Percentiles rank a stretch among this genome's conserved stretches.
Evolutionary conservation across 2,888 invertebrate species (phyloP).

Genomic region (Quadroppia sp.): DNA sequence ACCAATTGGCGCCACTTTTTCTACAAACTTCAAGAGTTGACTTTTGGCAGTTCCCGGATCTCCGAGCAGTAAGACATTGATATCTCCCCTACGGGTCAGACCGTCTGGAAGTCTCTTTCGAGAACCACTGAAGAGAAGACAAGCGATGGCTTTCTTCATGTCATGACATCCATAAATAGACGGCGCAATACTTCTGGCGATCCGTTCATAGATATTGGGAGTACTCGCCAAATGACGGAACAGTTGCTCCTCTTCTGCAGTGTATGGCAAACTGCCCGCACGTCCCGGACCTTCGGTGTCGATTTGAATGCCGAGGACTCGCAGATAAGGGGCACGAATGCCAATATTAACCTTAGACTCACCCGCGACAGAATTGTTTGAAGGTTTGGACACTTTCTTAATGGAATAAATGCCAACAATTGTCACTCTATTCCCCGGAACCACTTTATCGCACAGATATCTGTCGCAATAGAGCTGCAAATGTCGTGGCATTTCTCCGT

Average conservation of each 20-base stretch:
- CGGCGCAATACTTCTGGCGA: constrained; percentile 88
- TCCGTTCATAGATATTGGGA: constrained; percentile 78
- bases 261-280: constrained; percentile 50
- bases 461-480: constrained; percentile 87
- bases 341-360: constrained; percentile 61
- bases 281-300: constrained; percentile 72
- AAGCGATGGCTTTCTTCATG: constrained; percentile 94
- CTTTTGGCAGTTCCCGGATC: constrained; percentile 99
- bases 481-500: constrained; percentile 97
- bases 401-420: constrained; percentile 95
- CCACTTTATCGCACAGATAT: constrained; percentile 84
- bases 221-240: constrained; percentile 77
- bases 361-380: constrained; percentile 51
- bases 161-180: constrained; percentile 91
- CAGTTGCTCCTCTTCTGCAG: constrained; percentile 71
- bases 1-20: constrained; percentile 85
- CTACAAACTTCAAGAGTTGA: constrained; percentile 94
- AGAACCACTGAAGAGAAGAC: constrained; percentile 85
- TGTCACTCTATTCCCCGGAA: constrained; percentile 90
- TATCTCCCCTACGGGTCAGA: constrained; percentile 88
- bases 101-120: constrained; percentile 80
- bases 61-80: constrained; percentile 87
- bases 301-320: constrained; percentile 85
- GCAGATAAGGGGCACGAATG: constrained; percentile 86
- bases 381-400: constrained; percentile 69